Conservation (phyloP, 2,113 vertebrate species). For the Toxostoma redivivum region DNA sequence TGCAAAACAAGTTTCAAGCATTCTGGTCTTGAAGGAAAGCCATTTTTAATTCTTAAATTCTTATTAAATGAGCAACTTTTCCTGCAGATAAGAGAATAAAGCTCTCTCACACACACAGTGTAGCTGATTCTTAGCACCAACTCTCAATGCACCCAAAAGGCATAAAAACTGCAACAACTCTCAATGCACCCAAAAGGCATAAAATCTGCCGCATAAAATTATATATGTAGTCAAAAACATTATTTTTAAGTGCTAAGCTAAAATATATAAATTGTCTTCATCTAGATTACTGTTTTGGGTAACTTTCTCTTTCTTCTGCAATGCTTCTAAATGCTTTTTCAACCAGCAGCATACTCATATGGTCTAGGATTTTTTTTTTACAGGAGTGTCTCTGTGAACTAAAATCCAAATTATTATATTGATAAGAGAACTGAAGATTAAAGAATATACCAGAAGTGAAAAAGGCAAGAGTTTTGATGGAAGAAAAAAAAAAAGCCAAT, state of each 20-base stretch:
- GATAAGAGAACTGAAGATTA: not conserved
- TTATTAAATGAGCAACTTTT: not conserved
- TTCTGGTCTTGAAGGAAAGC: not conserved
- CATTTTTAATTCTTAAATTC: not conserved
- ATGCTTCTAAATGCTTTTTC: not conserved
- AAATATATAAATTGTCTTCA: not conserved
- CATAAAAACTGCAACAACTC: not conserved
- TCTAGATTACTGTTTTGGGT: not conserved
- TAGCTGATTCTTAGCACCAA: not conserved
- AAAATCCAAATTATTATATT: not conserved
- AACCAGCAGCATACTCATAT: not conserved
- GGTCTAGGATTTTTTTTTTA: not conserved
- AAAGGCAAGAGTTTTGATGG: not conserved
- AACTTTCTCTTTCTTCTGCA: not conserved
- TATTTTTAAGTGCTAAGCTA: not conserved
- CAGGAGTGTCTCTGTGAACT: not conserved
- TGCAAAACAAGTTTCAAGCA: not conserved
- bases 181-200: not conserved
- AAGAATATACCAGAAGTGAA: not conserved
- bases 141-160: not conserved
- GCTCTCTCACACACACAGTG: rapidly evolving
- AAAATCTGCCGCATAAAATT: not conserved
- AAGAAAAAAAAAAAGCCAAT: not conserved
- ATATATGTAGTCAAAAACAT: not conserved
- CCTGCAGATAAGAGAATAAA: not conserved